Percentiles rank a stretch among this genome's conserved stretches.
Evolutionary conservation across 2,888 invertebrate genomes (phyloP).

Genomic region (Pediacus dermestoides): DNA sequence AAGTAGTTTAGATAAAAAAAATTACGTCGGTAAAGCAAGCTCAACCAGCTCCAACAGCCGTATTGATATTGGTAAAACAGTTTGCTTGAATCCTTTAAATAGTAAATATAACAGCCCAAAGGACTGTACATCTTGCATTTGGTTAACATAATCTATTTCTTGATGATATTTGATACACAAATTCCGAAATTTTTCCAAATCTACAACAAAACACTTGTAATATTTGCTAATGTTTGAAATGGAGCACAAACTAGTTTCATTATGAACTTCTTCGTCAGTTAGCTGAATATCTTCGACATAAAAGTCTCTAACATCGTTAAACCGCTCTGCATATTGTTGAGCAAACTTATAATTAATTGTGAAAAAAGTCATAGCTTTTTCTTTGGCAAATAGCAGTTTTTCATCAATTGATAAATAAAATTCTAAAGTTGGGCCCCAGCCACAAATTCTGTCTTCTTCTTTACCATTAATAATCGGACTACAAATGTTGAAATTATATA

Average conservation of each 20-base stretch:
- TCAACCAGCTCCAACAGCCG: slow-evolving; percentile 65
- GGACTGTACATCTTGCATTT: slow-evolving; percentile 63
- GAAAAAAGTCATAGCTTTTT: slow-evolving; percentile 57
- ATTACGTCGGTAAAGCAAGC: slow-evolving; percentile 58
- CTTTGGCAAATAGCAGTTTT: slow-evolving; percentile 53
- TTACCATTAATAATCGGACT: slow-evolving; percentile 82
- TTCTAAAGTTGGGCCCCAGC: slow-evolving; percentile 67
- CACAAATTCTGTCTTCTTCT: slow-evolving; percentile 72
- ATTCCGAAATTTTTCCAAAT: slow-evolving; percentile 61
- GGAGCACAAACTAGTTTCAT: slow-evolving; percentile 54
- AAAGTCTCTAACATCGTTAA: slow-evolving; percentile 63
- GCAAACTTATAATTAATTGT: slow-evolving; percentile 61
- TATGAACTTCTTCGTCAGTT: slow-evolving; percentile 59
- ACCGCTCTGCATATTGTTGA: slow-evolving; percentile 61
- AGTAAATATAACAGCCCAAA: slow-evolving; percentile 72
- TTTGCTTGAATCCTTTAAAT: slow-evolving; percentile 66
- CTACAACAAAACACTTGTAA: slow-evolving; percentile 33
- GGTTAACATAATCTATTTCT: slow-evolving; percentile 66
- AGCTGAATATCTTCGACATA: slow-evolving; percentile 67
- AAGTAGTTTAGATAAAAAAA: slow-evolving; percentile 1
- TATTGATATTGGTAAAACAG: slow-evolving; percentile 68
- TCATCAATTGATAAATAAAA: slow-evolving; percentile 69
- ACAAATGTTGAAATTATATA: slow-evolving; percentile 26
- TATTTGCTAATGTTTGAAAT: neutral
- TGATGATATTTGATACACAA: slow-evolving; percentile 66